Conservation (phyloP, 2,113 vertebrate species). For the Anas platyrhynchos region DNA sequence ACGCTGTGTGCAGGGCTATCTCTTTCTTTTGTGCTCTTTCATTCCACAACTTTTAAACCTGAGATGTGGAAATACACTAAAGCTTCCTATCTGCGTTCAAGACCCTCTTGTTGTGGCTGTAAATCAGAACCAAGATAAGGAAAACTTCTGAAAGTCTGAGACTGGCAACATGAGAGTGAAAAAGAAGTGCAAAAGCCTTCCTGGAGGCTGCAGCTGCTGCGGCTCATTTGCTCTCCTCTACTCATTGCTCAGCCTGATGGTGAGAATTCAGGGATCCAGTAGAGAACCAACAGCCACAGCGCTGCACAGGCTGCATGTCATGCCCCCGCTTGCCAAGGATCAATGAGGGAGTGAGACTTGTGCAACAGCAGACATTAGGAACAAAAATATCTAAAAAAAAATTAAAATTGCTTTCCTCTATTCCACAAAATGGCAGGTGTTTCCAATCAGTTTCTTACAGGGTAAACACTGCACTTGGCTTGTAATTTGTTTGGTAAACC, state of each 20-base stretch:
- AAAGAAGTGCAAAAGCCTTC: too few relatives aligned
- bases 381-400: too few relatives aligned
- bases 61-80: rapidly evolving
- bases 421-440: neutral
- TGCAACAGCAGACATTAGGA: too few relatives aligned
- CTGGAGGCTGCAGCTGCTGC: too few relatives aligned
- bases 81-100: rapidly evolving
- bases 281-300: too few relatives aligned
- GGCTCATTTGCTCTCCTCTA: too few relatives aligned
- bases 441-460: neutral
- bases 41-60: neutral
- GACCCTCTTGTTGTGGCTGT: neutral
- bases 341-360: too few relatives aligned
- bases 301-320: too few relatives aligned
- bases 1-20: neutral
- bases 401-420: neutral
- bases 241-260: too few relatives aligned
- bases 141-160: neutral
- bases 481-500: slow-evolving; percentile 24
- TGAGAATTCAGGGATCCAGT: too few relatives aligned
- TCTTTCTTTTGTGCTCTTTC: neutral
- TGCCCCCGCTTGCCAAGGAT: too few relatives aligned
- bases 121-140: neutral
- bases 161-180: neutral
- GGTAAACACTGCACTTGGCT: neutral